Percentiles rank a stretch among this genome's conserved stretches.
phyloP scores from a whole-genome alignment of 2,888 invertebrate species.

The Acheta domesticus region DNA sequence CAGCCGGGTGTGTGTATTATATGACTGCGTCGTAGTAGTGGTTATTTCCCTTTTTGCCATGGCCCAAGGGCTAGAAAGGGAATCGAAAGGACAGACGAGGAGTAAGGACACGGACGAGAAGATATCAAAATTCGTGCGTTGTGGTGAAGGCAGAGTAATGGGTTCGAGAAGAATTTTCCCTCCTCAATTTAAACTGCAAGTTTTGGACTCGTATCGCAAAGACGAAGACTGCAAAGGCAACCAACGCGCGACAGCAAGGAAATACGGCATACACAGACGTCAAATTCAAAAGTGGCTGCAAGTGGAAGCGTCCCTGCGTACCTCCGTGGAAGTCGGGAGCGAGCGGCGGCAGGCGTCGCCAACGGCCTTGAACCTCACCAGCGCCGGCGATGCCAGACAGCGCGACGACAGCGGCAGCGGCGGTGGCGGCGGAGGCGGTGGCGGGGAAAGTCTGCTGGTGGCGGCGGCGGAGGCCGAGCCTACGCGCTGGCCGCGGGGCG shows the following conservation, averaged over 20 bases:
- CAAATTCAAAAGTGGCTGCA: conserved; percentile 92
- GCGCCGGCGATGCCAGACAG: conserved; percentile 51
- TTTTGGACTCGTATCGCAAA: conserved; percentile 79
- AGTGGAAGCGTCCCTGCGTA: conserved; percentile 74
- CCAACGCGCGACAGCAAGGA: conserved; percentile 83
- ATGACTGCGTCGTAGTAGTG: conserved; percentile 32
- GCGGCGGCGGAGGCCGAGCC: conserved; percentile 21
- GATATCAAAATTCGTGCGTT: conserved; percentile 26
- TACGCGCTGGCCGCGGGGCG: conserved; percentile 22
- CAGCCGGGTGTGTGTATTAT: conserved; percentile 30
- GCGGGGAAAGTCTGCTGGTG: conserved; percentile 18
- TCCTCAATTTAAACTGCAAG: conserved; percentile 84
- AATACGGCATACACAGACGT: conserved; percentile 83
- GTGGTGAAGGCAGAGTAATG: conserved; percentile 47
- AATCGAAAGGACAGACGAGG: conserved; percentile 26
- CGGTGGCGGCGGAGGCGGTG: neutral
- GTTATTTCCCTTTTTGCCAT: conserved; percentile 29
- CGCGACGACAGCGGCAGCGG: conserved; percentile 42
- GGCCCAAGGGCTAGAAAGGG: conserved; percentile 33
- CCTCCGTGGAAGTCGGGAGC: conserved; percentile 55
- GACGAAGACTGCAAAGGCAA: conserved; percentile 86
- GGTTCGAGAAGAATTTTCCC: conserved; percentile 85
- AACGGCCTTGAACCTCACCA: conserved; percentile 51
- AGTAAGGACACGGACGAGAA: conserved; percentile 30
- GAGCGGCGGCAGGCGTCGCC: conserved; percentile 33